Conservation (phyloP, 2,797 vertebrate species). For the Betta splendens region DNA sequence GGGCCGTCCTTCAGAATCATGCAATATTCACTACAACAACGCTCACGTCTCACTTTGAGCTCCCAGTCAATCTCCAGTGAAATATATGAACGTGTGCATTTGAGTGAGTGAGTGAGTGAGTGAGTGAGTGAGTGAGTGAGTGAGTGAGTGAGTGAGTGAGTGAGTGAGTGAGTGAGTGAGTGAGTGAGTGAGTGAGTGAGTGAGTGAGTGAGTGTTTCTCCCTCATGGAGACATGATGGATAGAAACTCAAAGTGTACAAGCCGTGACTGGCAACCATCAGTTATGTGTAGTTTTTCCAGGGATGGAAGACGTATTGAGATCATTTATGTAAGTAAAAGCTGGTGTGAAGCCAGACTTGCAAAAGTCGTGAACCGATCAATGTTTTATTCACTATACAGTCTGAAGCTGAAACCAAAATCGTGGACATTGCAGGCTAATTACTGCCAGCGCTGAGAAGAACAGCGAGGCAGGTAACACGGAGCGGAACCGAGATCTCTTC, state of each 20-base stretch:
- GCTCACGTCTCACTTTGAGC: slow-evolving; percentile 58
- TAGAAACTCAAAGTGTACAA: slow-evolving; percentile 35
- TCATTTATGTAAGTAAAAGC: no score
- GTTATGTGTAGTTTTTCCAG: background rate
- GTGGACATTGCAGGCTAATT: slow-evolving; percentile 15
- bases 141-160: background rate
- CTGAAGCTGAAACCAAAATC: slow-evolving; percentile 3
- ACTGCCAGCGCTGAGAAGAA: slow-evolving; percentile 11
- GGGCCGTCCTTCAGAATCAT: slow-evolving; percentile 54
- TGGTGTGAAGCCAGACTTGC: no score
- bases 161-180: background rate
- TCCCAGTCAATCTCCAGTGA: slow-evolving; percentile 47
- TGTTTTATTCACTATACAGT: no score
- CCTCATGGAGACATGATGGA: slow-evolving; percentile 17
- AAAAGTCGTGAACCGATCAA: no score
- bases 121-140: background rate
- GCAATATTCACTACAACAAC: slow-evolving; percentile 68
- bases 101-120: background rate
- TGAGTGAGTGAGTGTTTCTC: slow-evolving; percentile 3
- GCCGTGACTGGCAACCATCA: slow-evolving; percentile 18
- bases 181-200: background rate
- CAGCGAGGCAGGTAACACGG: slow-evolving; percentile 6
- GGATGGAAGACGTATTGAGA: no score
- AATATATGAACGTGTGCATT: slow-evolving; percentile 21
- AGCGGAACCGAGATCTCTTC: slow-evolving; percentile 21